Evolutionary conservation across 1,140 invertebrate species (phyloP), one percentile per base, ranked within the genome.

Genomic region (Drosophila lowei): DNA sequence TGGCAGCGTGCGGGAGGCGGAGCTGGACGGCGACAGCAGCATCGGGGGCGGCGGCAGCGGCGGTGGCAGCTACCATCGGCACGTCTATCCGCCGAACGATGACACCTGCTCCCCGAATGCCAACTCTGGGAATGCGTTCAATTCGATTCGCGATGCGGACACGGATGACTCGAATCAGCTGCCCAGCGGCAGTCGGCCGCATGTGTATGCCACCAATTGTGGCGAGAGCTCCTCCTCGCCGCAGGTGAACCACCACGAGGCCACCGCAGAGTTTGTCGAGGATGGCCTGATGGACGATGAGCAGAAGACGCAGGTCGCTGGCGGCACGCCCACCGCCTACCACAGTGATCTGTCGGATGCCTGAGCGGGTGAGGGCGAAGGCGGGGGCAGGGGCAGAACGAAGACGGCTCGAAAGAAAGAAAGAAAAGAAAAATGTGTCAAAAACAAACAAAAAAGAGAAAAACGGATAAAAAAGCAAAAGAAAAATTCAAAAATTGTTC

Each of bases 201-300:
- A 91, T 77, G 90, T 91, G 9, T 91, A 91, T 64, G 90, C 90
- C 50, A 91, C 90, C 18, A 91, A 91, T 25, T 91, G 90, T 63
- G 89, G 89, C 42, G 90, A 91, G 59, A 89, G 88, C 58, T 84
- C 79, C 28, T 91, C 85, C 7, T 91, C 90, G 63, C 84, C 88
- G 43, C 90, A 91, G 65, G 90, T 90, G 23, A 86, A 90, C 57
- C 89, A 90, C 42, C 76, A 84, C 49, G 90, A 91, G 56, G 67
- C 83, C 6, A 60, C 55, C 13, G 76, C 55, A 23, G 79, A 90
- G 21, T 70, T 70, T 58, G 72, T 85, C 1, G 34, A 38, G 16
- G 90, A 90, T 9, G 79, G 60, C 0, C 71, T 90, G 0, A 75
- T 89, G 71, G 89, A 89, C 15, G 89, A 90, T 30, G 83, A 86